phyloP scores from a whole-genome alignment of 2,888 invertebrate species.

The Exephanes ischioxanthus region DNA sequence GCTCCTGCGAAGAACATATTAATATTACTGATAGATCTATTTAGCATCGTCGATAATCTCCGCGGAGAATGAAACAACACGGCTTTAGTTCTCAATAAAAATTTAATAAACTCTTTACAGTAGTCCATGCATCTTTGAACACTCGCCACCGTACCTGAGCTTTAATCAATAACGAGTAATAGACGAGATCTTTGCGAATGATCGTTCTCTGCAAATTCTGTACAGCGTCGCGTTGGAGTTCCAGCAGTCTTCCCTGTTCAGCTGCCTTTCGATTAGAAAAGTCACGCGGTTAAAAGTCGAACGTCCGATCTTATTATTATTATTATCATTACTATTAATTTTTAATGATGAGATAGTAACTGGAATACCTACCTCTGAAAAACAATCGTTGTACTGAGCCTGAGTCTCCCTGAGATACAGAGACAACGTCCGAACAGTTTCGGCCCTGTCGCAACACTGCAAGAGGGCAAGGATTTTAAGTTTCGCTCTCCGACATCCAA shows the following conservation, averaged over 20 bases:
- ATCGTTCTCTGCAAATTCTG: conserved; percentile 76
- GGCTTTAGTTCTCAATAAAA: background rate
- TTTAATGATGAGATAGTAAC: background rate
- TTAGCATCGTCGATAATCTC: background rate
- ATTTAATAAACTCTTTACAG: conserved; percentile 42
- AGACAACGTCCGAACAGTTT: conserved; percentile 76
- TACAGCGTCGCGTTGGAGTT: conserved; percentile 79
- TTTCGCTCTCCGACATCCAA: background rate
- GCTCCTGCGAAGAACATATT: conserved; percentile 66
- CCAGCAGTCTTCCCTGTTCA: conserved; percentile 78
- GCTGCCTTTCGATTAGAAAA: conserved; percentile 75
- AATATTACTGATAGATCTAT: conserved; percentile 14
- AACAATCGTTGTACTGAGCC: conserved; percentile 81
- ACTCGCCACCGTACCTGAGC: conserved; percentile 76
- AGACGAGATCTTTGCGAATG: conserved; percentile 74
- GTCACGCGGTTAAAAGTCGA: conserved; percentile 20
- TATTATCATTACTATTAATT: background rate
- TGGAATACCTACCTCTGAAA: conserved; percentile 76
- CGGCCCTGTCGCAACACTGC: conserved; percentile 76
- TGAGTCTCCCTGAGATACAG: conserved; percentile 78
- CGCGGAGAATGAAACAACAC: conserved; percentile 44
- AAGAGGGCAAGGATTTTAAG: conserved; percentile 66
- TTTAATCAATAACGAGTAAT: conserved; percentile 77
- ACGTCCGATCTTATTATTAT: background rate
- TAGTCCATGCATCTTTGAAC: conserved; percentile 13